A percentile compares a stretch with the other conserved stretches of the same genome.
Conservation (phyloP, 2,797 vertebrate genomes). For the Gambelia wislizenii region DNA sequence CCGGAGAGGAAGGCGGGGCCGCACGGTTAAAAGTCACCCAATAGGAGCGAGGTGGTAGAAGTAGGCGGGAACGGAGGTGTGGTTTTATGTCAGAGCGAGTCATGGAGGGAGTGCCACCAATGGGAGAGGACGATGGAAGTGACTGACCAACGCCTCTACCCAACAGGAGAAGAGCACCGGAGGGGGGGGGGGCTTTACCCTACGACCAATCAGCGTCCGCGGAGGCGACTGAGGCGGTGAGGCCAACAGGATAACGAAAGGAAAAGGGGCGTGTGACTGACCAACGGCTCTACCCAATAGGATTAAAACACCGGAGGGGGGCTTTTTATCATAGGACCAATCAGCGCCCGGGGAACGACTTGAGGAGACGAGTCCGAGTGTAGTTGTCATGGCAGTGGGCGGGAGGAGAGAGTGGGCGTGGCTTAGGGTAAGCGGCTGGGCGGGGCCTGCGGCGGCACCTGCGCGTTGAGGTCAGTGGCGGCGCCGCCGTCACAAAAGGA, state of each 20-base stretch:
- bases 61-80: neutral
- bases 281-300: too few relatives aligned
- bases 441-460: neutral
- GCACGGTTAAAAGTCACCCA: neutral
- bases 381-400: neutral
- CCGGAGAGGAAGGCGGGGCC: neutral
- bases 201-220: too few relatives aligned
- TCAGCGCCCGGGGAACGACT: too few relatives aligned
- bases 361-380: too few relatives aligned
- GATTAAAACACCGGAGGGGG: too few relatives aligned
- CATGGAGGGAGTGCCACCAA: neutral
- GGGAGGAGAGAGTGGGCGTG: neutral
- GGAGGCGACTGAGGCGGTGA: too few relatives aligned
- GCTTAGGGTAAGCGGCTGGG: neutral
- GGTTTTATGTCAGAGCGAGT: neutral
- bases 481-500: constrained; percentile 42
- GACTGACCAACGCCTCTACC: neutral
- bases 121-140: neutral
- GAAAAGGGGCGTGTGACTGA: too few relatives aligned
- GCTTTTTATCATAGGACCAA: too few relatives aligned
- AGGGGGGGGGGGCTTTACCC: neutral
- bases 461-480: constrained; percentile 13
- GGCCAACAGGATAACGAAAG: too few relatives aligned
- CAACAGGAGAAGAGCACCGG: neutral
- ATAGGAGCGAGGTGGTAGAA: neutral